Percentiles rank a stretch among this genome's conserved stretches.
phyloP scores from a whole-genome alignment of 2,797 vertebrate genomes.

The Catamblyrhynchus diadema region DNA sequence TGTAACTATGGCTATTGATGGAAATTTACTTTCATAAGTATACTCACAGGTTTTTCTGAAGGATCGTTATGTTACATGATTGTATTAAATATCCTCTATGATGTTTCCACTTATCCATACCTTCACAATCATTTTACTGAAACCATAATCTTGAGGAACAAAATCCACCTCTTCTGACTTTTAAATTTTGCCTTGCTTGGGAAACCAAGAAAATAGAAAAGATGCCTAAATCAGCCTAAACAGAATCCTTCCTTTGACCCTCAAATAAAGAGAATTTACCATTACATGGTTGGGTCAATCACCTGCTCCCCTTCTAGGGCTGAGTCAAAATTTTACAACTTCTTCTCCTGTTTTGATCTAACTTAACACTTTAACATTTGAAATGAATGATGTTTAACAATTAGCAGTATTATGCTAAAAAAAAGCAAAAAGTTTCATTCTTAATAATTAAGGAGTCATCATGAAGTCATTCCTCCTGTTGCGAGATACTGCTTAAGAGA shows the following conservation, averaged over 20 bases:
- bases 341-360: background rate
- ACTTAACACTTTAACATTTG: background rate
- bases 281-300: background rate
- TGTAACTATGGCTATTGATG: background rate
- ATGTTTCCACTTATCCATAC: background rate
- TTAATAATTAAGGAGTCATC: background rate
- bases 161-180: background rate
- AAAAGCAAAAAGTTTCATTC: background rate
- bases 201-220: background rate
- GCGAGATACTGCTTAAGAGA: background rate
- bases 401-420: slow-evolving; percentile 13
- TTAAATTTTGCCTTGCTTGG: background rate
- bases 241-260: background rate
- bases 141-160: background rate
- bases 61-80: background rate
- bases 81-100: background rate
- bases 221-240: background rate
- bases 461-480: background rate
- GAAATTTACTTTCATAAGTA: background rate
- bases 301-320: background rate
- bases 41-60: background rate
- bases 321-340: slow-evolving; percentile 26
- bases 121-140: background rate
- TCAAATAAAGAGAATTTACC: background rate
- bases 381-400: background rate